Percentiles rank a stretch among this genome's conserved stretches.
Conservation (phyloP, 2,888 invertebrate genomes). For the Eurytoma californica region DNA sequence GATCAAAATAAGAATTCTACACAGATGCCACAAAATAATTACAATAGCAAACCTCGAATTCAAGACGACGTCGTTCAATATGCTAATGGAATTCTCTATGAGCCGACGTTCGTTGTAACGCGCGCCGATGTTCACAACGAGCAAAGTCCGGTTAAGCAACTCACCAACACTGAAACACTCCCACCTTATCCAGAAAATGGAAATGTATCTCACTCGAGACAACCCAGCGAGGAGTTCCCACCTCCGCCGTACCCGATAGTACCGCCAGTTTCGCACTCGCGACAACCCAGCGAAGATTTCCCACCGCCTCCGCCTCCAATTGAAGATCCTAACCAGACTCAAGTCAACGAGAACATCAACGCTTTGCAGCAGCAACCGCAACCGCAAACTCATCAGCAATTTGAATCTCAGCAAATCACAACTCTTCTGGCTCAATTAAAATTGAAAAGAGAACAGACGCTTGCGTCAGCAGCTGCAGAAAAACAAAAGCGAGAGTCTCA, state of each 20-base stretch:
- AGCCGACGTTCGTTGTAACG: constrained; percentile 81
- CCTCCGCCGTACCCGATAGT: constrained; percentile 88
- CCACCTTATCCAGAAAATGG: constrained; percentile 75
- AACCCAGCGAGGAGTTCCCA: constrained; percentile 77
- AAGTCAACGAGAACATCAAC: constrained; percentile 47
- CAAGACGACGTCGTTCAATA: constrained; percentile 76
- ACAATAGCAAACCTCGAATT: constrained; percentile 68
- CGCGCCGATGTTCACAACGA: constrained; percentile 91
- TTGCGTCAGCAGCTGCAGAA: constrained; percentile 64
- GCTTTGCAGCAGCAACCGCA: constrained; percentile 53
- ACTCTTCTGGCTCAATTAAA: constrained; percentile 70
- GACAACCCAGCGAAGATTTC: constrained; percentile 92
- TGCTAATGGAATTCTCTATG: constrained; percentile 74
- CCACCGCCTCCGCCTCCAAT: constrained; percentile 91
- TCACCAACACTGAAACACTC: constrained; percentile 76
- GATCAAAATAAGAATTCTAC: constrained; percentile 60
- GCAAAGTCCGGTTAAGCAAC: constrained; percentile 78
- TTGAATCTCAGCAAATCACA: constrained; percentile 70
- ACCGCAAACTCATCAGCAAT: constrained; percentile 60
- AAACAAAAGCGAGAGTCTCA: constrained; percentile 60
- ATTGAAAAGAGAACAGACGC: constrained; percentile 74
- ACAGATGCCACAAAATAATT: constrained; percentile 60
- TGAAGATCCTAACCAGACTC: constrained; percentile 78
- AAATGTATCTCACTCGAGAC: constrained; percentile 75
- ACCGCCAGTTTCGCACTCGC: constrained; percentile 86